Evolutionary conservation across 2,888 invertebrate genomes (phyloP), one percentile per base, ranked within the genome.

Genomic region (Alcis repandata): DNA sequence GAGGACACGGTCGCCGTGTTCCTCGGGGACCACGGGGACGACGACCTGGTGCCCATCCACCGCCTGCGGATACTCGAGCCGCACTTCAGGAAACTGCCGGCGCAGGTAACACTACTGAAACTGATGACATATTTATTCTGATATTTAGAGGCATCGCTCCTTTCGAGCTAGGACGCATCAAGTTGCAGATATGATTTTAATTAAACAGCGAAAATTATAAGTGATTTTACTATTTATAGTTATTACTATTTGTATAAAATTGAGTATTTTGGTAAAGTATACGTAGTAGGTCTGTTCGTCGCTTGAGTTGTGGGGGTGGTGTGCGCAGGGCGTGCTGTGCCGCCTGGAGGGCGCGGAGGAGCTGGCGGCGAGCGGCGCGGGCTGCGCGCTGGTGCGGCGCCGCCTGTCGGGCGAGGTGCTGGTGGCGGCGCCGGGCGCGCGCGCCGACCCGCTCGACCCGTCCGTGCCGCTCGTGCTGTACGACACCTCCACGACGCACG

Each of bases 21-120:
- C 73, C 95, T 97, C 68, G 95, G 97, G 10, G 97, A 97, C 84
- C 95, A 94, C 71, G 97, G 97, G 0, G 96, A 96, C 72, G 95
- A 95, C 68, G 95, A 95, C 51, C 82, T 85, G 15, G 94, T 96
- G 22, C 74, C 88, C 4, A 85, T 94, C 11, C 82, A 90, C 27
- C 90, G 94, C 65, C 90, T 97, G 27, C 95, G 94, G 73, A 91
- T 94, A 27, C 91, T 96, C 54, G 95, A 95, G 65, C 92, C 95
- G 0, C 94, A 95, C 67, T 97, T 96, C 78, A 93, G 95, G 11
- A 86, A 85, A 56, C 85, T 96, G 20, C 95, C 97, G 15, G 95
- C 96, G 0, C 97, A 97, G 93, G 96, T 96, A 0, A 33, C 49
- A 11, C 15, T 17, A 17, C 19, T 17, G 4, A 33, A 4, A 32